phyloP scores from a whole-genome alignment of 2,797 vertebrate species.

The Lagothrix lagotricha region DNA sequence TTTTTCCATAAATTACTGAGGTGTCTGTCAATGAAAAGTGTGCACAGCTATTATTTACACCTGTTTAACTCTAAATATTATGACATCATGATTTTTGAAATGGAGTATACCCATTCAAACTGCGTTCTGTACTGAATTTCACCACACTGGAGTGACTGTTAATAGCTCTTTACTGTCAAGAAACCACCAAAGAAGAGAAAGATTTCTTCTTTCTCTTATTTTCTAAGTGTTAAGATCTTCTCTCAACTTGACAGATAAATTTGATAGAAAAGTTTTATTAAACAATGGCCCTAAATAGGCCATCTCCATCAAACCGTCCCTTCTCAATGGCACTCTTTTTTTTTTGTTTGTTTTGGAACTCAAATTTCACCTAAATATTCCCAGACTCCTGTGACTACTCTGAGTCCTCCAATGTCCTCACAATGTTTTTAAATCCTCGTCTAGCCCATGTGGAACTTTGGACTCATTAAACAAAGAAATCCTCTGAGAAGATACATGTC shows the following conservation, averaged over 20 bases:
- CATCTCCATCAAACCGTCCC: not conserved
- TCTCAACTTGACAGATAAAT: constrained; percentile 54
- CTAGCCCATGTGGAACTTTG: not conserved
- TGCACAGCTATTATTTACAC: constrained; percentile 59
- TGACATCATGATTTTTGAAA: constrained; percentile 62
- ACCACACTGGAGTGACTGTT: constrained; percentile 42
- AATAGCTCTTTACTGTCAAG: constrained; percentile 49
- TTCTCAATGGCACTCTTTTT: not conserved
- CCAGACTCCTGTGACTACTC: not conserved
- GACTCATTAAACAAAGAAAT: not conserved
- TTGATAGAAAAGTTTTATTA: not conserved
- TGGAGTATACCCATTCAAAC: constrained; percentile 24
- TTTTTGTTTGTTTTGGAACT: not conserved
- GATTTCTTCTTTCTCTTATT: constrained; percentile 41
- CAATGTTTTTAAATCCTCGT: not conserved
- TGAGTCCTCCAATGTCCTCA: not conserved
- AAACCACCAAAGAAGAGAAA: constrained; percentile 9
- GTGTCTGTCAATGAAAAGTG: constrained; percentile 28
- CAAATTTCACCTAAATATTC: not conserved
- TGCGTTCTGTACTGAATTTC: constrained; percentile 32
- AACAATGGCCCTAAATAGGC: not conserved
- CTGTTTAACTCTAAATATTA: constrained; percentile 66
- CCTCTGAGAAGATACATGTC: not conserved
- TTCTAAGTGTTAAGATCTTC: constrained; percentile 35
- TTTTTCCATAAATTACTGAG: constrained; percentile 76